Evolutionary conservation across 2,797 vertebrate species (phyloP).

Genomic region (Sphenopsis melanotis): DNA sequence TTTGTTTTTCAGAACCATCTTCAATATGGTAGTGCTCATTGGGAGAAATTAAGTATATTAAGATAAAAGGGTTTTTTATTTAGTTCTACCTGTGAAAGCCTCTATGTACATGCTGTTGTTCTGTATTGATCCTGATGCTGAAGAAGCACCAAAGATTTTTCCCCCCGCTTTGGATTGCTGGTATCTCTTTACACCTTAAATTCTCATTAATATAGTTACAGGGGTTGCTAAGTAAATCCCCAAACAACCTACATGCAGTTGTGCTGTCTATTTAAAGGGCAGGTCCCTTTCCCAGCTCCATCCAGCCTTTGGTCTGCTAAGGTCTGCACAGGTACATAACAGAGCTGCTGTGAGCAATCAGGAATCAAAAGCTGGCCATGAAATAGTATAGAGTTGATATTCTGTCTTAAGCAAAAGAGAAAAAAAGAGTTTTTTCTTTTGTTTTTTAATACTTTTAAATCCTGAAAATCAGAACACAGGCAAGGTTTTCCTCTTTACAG

Average conservation of each 20-base stretch:
- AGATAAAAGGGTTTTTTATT: neutral
- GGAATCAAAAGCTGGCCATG: neutral
- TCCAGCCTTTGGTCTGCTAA: neutral
- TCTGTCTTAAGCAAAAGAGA: neutral
- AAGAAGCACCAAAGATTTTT: neutral
- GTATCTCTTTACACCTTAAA: neutral
- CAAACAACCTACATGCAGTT: neutral
- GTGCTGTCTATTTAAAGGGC: neutral
- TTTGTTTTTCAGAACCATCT: neutral
- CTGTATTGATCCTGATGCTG: neutral
- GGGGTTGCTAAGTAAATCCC: neutral
- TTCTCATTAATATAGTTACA: neutral
- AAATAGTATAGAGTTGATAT: neutral
- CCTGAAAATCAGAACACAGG: neutral
- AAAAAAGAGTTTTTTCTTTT: neutral
- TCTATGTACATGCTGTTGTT: neutral
- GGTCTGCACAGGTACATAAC: accelerated
- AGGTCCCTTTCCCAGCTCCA: neutral
- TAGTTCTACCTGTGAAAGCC: neutral
- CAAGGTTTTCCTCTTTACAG: neutral
- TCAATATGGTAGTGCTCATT: neutral
- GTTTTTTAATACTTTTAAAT: neutral
- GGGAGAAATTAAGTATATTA: neutral
- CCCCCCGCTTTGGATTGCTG: accelerated
- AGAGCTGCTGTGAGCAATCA: neutral